A percentile compares a stretch with the other conserved stretches of the same genome.
phyloP scores from a whole-genome alignment of 2,797 vertebrate genomes.

The Cirrhinus mrigala region DNA sequence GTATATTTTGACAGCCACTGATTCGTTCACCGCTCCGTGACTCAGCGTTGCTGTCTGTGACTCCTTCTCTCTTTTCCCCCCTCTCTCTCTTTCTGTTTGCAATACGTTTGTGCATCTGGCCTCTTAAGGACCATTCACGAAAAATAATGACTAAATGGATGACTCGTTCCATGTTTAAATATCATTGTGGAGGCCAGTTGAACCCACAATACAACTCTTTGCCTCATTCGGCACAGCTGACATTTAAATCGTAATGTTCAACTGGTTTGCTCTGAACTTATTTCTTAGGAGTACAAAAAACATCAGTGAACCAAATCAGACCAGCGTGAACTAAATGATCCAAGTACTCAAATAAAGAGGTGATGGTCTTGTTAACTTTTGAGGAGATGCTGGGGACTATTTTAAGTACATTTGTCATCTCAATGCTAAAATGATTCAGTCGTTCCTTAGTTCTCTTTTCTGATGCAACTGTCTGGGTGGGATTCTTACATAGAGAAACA shows the following conservation, averaged over 20 bases:
- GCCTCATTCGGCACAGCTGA: conserved; percentile 15
- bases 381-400: neutral
- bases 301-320: neutral
- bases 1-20: conserved; percentile 18
- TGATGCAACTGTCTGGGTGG: conserved; percentile 3
- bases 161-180: conserved; percentile 18
- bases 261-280: neutral
- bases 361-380: neutral
- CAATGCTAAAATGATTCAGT: conserved; percentile 1
- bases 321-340: conserved; percentile 1
- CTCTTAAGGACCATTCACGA: conserved; percentile 17
- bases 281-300: neutral
- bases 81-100: neutral
- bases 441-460: conserved; percentile 8
- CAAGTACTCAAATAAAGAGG: neutral
- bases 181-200: conserved; percentile 4
- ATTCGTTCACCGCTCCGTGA: conserved; percentile 51
- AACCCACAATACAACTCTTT: conserved; percentile 13
- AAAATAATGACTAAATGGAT: conserved; percentile 23
- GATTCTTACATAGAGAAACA: conserved; percentile 33
- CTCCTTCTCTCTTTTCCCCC: neutral
- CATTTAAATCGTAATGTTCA: neutral
- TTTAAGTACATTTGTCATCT: conserved; percentile 5
- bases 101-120: neutral
- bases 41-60: conserved; percentile 39